A percentile compares a stretch with the other conserved stretches of the same genome.
Evolutionary conservation across 2,797 vertebrate species (phyloP).

Genomic region (Euphonia xanthogaster): DNA sequence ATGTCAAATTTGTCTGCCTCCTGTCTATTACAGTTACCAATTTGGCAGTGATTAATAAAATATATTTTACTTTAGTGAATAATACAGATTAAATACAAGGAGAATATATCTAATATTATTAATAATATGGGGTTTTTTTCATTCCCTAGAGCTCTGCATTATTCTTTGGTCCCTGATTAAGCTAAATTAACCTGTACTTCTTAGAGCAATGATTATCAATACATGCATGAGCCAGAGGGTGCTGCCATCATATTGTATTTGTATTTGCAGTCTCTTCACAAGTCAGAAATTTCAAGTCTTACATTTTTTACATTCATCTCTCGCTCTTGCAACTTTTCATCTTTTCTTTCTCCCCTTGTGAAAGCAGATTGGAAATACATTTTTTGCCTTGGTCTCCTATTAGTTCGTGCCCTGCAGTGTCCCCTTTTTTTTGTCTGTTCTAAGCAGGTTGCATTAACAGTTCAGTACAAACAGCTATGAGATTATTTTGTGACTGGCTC

Average conservation of each 20-base stretch:
- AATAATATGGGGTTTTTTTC: neutral
- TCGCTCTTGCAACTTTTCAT: neutral
- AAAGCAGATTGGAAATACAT: neutral
- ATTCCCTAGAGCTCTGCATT: neutral
- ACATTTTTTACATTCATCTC: neutral
- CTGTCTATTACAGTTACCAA: neutral
- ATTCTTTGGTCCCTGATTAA: neutral
- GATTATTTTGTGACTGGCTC: neutral
- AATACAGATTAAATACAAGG: neutral
- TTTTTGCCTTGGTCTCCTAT: neutral
- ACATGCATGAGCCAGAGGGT: neutral
- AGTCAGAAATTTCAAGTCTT: neutral
- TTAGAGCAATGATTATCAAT: neutral
- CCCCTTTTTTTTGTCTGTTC: neutral
- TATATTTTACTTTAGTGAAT: neutral
- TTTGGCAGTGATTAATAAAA: constrained; percentile 6
- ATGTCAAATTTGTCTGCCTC: neutral
- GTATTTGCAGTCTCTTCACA: neutral
- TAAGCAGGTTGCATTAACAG: neutral
- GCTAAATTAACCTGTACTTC: neutral
- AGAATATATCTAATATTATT: neutral
- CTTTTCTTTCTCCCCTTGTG: neutral
- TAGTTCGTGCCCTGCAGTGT: neutral
- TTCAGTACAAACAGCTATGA: neutral
- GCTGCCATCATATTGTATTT: neutral